Percentiles rank a stretch among this genome's conserved stretches.
Evolutionary conservation across 2,797 vertebrate species (phyloP).

Genomic region (Scyliorhinus canicula): DNA sequence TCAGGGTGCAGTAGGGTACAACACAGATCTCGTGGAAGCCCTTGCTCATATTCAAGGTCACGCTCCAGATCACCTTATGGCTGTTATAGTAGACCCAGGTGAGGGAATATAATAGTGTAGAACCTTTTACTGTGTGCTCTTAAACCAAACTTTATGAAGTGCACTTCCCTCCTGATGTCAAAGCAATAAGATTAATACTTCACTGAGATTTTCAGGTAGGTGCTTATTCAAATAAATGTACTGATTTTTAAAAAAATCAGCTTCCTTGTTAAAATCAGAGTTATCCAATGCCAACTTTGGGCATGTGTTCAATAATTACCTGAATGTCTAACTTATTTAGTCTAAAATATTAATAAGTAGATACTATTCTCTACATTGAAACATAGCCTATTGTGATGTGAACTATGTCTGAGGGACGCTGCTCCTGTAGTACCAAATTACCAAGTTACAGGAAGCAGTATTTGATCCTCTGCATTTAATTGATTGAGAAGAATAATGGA

Average conservation of each 20-base stretch:
- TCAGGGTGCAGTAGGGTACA: constrained; percentile 65
- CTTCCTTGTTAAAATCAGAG: background rate
- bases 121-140: constrained; percentile 13
- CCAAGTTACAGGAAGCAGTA: background rate
- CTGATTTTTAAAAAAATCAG: background rate
- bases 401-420: background rate
- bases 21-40: constrained; percentile 72
- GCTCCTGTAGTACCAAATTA: background rate
- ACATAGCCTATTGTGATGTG: background rate
- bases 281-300: background rate
- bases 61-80: constrained; percentile 70
- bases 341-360: background rate
- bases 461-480: background rate
- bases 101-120: constrained; percentile 41
- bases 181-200: background rate
- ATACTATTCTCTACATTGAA: background rate
- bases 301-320: background rate
- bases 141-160: background rate
- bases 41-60: constrained; percentile 67
- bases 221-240: background rate
- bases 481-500: background rate
- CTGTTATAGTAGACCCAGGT: constrained; percentile 77
- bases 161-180: background rate
- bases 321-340: background rate
- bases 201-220: background rate